Conservation (phyloP, 2,888 invertebrate genomes). For the Cepaea hortensis region DNA sequence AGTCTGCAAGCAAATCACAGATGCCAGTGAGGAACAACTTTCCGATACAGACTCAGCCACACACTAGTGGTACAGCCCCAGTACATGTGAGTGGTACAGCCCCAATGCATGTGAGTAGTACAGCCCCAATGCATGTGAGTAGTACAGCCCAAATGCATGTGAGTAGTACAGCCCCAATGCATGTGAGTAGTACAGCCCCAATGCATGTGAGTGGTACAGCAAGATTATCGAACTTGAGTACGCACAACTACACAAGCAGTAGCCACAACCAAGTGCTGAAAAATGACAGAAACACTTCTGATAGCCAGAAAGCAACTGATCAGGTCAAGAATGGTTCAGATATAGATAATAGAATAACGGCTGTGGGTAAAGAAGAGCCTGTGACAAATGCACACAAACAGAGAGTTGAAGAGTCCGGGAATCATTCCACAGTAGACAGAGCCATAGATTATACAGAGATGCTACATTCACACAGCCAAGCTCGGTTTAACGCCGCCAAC, state of each 20-base stretch:
- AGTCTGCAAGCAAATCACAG: background rate
- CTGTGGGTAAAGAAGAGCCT: background rate
- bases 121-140: background rate
- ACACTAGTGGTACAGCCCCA: too few relatives aligned
- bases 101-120: background rate
- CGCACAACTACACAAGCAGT: background rate
- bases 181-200: background rate
- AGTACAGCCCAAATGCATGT: background rate
- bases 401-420: background rate
- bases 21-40: too few relatives aligned
- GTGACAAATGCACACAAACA: background rate
- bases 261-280: background rate
- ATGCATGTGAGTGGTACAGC: background rate
- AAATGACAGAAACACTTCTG: background rate
- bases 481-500: background rate
- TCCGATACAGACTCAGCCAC: too few relatives aligned
- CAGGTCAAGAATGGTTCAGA: background rate
- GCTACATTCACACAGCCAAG: background rate
- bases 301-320: background rate
- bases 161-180: background rate
- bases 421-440: background rate
- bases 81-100: too few relatives aligned
- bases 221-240: background rate
- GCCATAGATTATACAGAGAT: background rate
- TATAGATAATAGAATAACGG: background rate